Conservation (phyloP, 2,113 vertebrate species). For the Nicator chloris region DNA sequence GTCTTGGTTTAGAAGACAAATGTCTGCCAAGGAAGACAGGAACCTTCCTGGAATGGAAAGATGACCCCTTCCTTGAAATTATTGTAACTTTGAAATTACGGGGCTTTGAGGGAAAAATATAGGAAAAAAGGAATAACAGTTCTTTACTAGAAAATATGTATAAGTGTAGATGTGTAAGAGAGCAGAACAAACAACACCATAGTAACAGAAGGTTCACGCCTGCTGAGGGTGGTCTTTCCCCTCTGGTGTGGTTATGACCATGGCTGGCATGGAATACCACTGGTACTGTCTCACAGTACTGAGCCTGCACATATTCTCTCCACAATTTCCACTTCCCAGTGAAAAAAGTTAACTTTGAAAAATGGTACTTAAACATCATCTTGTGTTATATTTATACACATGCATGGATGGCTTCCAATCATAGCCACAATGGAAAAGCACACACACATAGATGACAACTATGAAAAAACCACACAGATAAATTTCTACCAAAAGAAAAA, state of each 20-base stretch:
- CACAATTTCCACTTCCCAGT: neutral
- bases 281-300: neutral
- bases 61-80: neutral
- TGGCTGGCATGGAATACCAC: neutral
- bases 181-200: neutral
- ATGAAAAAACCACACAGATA: neutral
- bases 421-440: neutral
- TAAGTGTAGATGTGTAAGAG: no score
- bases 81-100: accelerated
- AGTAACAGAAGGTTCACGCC: neutral
- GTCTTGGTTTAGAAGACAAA: neutral
- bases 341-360: neutral
- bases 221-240: accelerated
- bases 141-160: neutral
- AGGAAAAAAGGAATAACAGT: neutral
- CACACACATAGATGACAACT: accelerated
- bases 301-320: neutral
- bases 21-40: neutral
- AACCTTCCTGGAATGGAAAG: neutral
- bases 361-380: neutral
- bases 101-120: neutral
- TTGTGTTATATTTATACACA: neutral
- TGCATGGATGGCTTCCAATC: neutral
- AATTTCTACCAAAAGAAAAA: neutral
- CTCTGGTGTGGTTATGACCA: no score